These are phyloP conservation scores for Liposcelis brunnea DNA, from an alignment of 2,888 invertebrate genomes.

Conservation along the genomic window DNA sequence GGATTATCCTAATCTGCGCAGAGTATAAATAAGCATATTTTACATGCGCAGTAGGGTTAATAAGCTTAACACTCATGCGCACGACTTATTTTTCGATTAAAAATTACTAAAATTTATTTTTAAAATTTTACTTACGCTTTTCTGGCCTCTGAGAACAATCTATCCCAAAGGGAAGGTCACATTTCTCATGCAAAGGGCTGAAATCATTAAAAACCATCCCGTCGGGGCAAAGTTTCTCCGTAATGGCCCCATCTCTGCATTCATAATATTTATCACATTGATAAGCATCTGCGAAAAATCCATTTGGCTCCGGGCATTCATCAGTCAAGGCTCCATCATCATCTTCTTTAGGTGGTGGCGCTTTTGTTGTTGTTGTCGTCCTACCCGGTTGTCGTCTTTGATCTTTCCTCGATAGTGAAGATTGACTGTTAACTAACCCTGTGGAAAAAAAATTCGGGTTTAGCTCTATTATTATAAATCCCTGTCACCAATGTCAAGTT, in stretches of 20 bases:
- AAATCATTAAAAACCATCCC: conserved; percentile 83
- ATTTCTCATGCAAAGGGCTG: conserved; percentile 64
- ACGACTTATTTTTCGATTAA: background rate
- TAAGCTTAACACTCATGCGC: background rate
- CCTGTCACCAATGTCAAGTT: no score
- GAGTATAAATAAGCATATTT: no score
- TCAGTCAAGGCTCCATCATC: conserved; percentile 26
- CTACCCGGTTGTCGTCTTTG: conserved; percentile 23
- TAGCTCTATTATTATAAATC: no score
- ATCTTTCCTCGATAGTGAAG: conserved; percentile 19
- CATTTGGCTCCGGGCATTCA: conserved; percentile 63
- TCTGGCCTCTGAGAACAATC: conserved; percentile 64
- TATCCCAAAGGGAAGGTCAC: conserved; percentile 71
- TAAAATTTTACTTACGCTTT: conserved; percentile 47
- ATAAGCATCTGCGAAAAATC: conserved; percentile 67
- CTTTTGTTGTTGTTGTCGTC: conserved; percentile 33
- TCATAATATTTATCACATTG: conserved; percentile 81
- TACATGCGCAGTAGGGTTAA: background rate
- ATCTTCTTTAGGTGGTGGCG: conserved; percentile 12
- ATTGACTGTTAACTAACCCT: no score
- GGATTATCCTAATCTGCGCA: no score
- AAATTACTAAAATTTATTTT: background rate
- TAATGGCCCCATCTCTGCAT: conserved; percentile 51
- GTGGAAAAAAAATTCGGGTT: no score
- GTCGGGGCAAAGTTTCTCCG: conserved; percentile 68